Evolutionary conservation across 1,140 invertebrate species (phyloP).

Genomic region (Asobara japonica): DNA sequence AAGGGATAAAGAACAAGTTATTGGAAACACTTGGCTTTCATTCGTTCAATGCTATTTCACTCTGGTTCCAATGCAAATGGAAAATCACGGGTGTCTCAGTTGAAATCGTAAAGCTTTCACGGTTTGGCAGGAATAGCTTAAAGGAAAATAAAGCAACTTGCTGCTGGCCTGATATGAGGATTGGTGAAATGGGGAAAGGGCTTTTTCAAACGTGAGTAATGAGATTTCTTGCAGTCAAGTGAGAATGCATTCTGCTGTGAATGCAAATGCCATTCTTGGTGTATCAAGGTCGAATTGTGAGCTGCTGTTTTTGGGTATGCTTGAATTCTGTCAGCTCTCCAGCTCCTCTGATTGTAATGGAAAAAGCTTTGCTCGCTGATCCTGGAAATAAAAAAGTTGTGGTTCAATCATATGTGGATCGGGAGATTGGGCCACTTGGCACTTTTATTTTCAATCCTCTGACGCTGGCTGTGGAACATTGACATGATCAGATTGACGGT

Average conservation of each 20-base stretch:
- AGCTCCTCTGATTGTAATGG: no score
- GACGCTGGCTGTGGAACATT: neutral
- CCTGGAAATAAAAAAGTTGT: neutral
- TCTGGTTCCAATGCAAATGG: slow-evolving; percentile 30
- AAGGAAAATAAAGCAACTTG: neutral
- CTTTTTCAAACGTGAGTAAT: slow-evolving; percentile 23
- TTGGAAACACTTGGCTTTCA: slow-evolving; percentile 23
- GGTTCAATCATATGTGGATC: neutral
- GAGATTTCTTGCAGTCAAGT: slow-evolving; percentile 21
- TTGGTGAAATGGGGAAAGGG: slow-evolving; percentile 18
- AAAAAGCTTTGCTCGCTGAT: no score
- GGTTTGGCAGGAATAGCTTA: slow-evolving; percentile 2
- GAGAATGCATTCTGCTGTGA: slow-evolving; percentile 1
- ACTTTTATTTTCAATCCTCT: neutral
- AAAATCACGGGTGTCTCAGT: slow-evolving; percentile 27
- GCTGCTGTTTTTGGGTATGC: neutral
- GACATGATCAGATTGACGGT: neutral
- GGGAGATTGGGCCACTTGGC: neutral
- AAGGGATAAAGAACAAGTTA: slow-evolving; percentile 19
- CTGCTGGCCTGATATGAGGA: slow-evolving; percentile 4
- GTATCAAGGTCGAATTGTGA: no score
- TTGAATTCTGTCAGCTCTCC: neutral
- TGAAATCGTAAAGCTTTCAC: slow-evolving; percentile 28
- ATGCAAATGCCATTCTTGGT: slow-evolving; percentile 23
- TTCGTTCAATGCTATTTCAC: slow-evolving; percentile 26